phyloP scores from a whole-genome alignment of 1,140 invertebrate genomes.

The Caenorhabditis brenneri region DNA sequence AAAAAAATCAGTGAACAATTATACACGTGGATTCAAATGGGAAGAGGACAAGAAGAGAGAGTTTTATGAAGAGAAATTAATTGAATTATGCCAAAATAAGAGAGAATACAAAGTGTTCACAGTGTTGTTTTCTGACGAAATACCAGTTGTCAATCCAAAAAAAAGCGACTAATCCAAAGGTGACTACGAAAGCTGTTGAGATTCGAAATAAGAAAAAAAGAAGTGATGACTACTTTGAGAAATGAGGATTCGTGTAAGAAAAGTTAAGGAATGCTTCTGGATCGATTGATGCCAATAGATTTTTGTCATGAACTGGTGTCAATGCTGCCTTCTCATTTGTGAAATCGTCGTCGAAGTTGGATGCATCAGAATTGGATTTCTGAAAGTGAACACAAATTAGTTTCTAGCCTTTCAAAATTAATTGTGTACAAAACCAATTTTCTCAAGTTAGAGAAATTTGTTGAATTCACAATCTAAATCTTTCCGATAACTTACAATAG shows the following conservation, averaged over 20 bases:
- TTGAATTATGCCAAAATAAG: neutral
- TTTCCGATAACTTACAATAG: conserved; percentile 87
- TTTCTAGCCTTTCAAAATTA: neutral
- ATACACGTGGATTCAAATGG: conserved; percentile 7
- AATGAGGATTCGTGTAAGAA: conserved; percentile 84
- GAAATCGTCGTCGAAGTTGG: conserved; percentile 99
- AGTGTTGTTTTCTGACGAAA: conserved; percentile 17
- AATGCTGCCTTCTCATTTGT: conserved; percentile 95
- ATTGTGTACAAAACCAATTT: neutral
- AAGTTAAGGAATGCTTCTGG: conserved; percentile 97
- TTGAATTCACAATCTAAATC: too few species aligned
- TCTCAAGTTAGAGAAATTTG: too few species aligned
- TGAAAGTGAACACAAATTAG: conserved; percentile 74
- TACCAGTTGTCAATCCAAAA: conserved; percentile 22
- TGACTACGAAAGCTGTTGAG: neutral
- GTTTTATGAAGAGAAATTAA: too few species aligned
- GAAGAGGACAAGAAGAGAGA: neutral
- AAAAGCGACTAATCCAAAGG: neutral
- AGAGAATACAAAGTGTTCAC: conserved; percentile 17
- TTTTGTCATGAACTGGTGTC: conserved; percentile 88
- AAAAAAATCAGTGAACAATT: conserved; percentile 22
- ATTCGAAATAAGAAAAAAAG: neutral
- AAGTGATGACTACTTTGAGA: conserved; percentile 45
- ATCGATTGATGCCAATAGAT: conserved; percentile 86
- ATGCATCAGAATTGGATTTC: conserved; percentile 95